Conservation (phyloP, 30 jellyfish, hydroid and myxozoan genomes). For the Sanderia malayensis region DNA sequence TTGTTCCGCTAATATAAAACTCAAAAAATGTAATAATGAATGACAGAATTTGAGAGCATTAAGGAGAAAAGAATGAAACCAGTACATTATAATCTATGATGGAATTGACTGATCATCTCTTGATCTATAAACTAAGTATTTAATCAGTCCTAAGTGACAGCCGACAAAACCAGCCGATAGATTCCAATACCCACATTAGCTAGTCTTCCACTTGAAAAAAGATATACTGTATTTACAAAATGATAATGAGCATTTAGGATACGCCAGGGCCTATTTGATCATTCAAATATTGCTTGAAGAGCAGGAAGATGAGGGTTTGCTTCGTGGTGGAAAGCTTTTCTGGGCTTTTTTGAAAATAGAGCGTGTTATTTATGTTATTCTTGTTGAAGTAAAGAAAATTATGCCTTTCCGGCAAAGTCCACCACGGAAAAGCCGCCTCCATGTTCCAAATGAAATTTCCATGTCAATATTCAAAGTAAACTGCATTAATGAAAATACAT, state of each 20-base stretch:
- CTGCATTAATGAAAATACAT: no score
- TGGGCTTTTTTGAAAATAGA: no score
- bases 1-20: constrained; percentile 51
- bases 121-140: constrained; percentile 57
- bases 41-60: constrained; percentile 70
- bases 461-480: no score
- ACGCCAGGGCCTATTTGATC: constrained; percentile 10
- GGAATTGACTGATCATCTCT: constrained; percentile 57
- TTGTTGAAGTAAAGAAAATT: no score
- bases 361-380: no score
- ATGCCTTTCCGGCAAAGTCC: no score
- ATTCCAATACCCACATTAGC: constrained; percentile 28
- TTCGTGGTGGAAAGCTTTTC: no score
- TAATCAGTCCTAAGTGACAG: constrained; percentile 65
- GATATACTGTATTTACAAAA: background rate
- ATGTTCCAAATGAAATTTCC: no score
- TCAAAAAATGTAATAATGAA: constrained; percentile 60
- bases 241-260: background rate
- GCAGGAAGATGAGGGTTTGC: no score
- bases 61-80: constrained; percentile 55
- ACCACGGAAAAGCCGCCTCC: no score
- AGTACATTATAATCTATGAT: constrained; percentile 46
- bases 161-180: constrained; percentile 76
- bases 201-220: constrained; percentile 32
- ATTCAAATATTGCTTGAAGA: no score